phyloP scores from a whole-genome alignment of 2,888 invertebrate species.

The Drosophila yooni region DNA sequence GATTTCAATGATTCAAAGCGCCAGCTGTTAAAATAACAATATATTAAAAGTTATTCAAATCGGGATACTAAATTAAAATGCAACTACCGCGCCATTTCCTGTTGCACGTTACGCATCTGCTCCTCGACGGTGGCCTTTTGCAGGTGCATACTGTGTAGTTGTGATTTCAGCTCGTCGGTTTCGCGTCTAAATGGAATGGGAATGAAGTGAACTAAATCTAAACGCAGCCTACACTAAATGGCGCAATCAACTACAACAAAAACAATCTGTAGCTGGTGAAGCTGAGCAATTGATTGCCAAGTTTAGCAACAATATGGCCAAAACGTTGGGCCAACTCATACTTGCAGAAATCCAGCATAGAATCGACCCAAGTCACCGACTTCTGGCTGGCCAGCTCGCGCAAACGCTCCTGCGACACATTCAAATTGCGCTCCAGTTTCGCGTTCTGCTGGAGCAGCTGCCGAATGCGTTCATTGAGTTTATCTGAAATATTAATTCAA shows the following conservation, averaged over 20 bases:
- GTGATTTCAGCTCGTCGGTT: constrained; percentile 82
- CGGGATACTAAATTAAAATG: neutral
- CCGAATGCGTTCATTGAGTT: constrained; percentile 81
- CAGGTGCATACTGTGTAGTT: constrained; percentile 81
- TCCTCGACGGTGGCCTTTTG: constrained; percentile 83
- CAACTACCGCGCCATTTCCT: constrained; percentile 83
- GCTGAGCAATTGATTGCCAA: constrained; percentile 61
- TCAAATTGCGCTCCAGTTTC: constrained; percentile 78
- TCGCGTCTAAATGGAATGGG: constrained; percentile 82
- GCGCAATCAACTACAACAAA: constrained; percentile 49
- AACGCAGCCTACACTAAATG: constrained; percentile 28
- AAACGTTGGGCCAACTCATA: constrained; percentile 75
- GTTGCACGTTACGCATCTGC: constrained; percentile 79
- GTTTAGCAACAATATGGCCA: constrained; percentile 46
- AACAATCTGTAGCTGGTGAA: constrained; percentile 58
- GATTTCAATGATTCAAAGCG: constrained; percentile 84
- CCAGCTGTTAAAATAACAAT: constrained; percentile 71
- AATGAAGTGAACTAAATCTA: constrained; percentile 46
- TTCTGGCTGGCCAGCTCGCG: constrained; percentile 80
- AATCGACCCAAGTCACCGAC: constrained; percentile 83
- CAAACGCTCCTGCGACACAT: constrained; percentile 77
- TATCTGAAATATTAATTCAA: constrained; percentile 61
- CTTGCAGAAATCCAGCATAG: constrained; percentile 85
- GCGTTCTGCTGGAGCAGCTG: constrained; percentile 80
- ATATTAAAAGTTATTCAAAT: neutral